Conservation (phyloP, 2,797 vertebrate species). For the Psittacula derbiana region DNA sequence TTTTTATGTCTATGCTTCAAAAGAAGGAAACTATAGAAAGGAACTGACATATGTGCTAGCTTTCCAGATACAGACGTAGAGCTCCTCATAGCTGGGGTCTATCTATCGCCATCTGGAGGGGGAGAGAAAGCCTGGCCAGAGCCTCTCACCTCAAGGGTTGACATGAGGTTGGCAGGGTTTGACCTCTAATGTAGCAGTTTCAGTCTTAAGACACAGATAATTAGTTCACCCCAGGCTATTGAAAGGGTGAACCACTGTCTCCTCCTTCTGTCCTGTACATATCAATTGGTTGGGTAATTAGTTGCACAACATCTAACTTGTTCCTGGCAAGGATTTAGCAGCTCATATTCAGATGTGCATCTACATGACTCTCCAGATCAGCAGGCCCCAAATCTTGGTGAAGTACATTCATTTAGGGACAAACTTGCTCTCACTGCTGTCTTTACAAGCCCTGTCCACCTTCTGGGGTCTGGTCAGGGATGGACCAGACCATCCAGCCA, state of each 20-base stretch:
- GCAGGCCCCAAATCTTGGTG: background rate
- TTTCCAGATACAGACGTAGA: background rate
- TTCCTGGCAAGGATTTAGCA: background rate
- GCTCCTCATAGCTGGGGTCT: background rate
- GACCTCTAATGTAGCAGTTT: background rate
- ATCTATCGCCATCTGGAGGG: background rate
- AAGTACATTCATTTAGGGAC: background rate
- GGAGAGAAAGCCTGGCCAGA: background rate
- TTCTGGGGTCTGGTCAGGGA: background rate
- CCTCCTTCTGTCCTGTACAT: background rate
- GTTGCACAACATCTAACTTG: background rate
- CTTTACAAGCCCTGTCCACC: background rate
- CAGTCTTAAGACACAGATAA: background rate
- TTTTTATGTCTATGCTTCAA: background rate
- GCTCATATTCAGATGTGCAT: background rate
- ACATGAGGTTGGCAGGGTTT: background rate
- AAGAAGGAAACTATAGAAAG: background rate
- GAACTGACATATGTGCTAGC: background rate
- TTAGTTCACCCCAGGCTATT: background rate
- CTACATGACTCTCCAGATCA: background rate
- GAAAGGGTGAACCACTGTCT: background rate
- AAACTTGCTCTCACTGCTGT: background rate
- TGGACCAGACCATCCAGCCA: background rate
- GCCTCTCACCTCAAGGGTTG: background rate
- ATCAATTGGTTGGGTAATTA: background rate